These are phyloP conservation scores for Phoebastria nigripes DNA, from an alignment of 2,797 vertebrate genomes.

Conservation along the genomic window DNA sequence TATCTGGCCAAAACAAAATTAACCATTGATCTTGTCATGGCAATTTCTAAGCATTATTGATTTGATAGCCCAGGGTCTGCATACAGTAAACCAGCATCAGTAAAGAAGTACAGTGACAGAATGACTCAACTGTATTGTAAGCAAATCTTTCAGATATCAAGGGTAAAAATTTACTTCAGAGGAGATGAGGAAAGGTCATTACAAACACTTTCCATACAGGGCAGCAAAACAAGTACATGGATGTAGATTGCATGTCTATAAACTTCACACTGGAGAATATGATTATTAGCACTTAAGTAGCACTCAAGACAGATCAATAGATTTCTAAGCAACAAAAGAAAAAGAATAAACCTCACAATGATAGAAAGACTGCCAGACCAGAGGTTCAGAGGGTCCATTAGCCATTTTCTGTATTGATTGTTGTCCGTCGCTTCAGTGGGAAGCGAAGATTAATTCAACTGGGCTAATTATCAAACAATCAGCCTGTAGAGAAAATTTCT, in stretches of 20 bases:
- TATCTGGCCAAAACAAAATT: not conserved
- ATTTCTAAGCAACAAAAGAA: not conserved
- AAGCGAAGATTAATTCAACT: not conserved
- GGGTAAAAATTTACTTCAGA: not conserved
- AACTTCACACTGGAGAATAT: not conserved
- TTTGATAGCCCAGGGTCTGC: not conserved
- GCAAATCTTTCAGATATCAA: not conserved
- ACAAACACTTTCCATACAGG: not conserved
- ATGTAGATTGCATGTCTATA: not conserved
- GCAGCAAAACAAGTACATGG: not conserved
- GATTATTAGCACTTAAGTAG: not conserved
- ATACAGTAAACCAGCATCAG: not conserved
- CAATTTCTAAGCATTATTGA: slow-evolving; percentile 26
- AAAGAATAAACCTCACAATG: not conserved
- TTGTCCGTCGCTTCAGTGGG: not conserved
- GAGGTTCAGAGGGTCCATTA: not conserved
- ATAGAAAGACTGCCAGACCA: not conserved
- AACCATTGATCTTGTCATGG: not conserved
- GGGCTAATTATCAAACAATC: not conserved
- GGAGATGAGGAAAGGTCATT: not conserved
- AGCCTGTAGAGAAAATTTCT: not conserved
- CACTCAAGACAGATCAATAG: not conserved
- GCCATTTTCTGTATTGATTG: not conserved
- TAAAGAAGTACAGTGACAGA: not conserved
- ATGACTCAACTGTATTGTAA: not conserved